Conservation (phyloP, 1,140 invertebrate genomes). For the Macrosteles quadrilineatus region DNA sequence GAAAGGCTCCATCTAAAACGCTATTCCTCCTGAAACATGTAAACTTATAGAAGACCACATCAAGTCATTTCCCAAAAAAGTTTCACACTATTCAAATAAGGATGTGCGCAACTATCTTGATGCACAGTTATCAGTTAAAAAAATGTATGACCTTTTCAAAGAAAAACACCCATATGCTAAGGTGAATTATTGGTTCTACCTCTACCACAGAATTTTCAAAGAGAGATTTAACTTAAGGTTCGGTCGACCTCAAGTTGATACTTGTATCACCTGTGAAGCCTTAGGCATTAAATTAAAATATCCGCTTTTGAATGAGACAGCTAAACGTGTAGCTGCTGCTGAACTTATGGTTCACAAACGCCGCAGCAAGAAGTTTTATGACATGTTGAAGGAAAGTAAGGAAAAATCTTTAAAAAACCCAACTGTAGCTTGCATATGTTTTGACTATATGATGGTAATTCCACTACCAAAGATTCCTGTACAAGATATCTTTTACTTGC, state of each 20-base stretch:
- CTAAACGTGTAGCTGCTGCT: conserved; percentile 43
- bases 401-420: conserved; percentile 35
- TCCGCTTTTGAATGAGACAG: conserved; percentile 37
- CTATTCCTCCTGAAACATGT: conserved; percentile 26
- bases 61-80: conserved; percentile 27
- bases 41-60: conserved; percentile 31
- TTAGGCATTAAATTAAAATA: conserved; percentile 36
- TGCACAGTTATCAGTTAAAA: conserved; percentile 27
- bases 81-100: conserved; percentile 30
- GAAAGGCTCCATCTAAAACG: conserved; percentile 26
- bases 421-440: conserved; percentile 28
- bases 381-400: conserved; percentile 40
- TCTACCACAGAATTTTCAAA: conserved; percentile 37
- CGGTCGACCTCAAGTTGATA: conserved; percentile 39
- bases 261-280: conserved; percentile 33
- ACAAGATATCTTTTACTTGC: conserved; percentile 42
- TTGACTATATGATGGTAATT: conserved; percentile 43
- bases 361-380: conserved; percentile 42
- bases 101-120: conserved; percentile 26
- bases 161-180: conserved; percentile 39
- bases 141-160: conserved; percentile 31
- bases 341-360: conserved; percentile 43
- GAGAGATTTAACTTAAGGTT: conserved; percentile 41
- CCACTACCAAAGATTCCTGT: conserved; percentile 40
- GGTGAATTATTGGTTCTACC: conserved; percentile 36